Conservation (phyloP, 2,888 invertebrate species). For the Phengaris arion region DNA sequence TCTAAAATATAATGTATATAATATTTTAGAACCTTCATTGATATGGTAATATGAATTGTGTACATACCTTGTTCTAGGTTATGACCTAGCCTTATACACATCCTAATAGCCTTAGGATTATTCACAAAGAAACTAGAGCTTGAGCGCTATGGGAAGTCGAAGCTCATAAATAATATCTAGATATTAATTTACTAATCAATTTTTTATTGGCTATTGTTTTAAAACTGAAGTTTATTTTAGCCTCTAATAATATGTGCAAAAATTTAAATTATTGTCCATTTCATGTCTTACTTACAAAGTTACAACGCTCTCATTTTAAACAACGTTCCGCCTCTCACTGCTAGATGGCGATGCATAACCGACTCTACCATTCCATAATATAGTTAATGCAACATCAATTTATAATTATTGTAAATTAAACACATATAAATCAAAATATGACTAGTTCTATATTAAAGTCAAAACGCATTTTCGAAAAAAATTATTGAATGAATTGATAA, state of each 20-base stretch:
- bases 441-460: conserved; percentile 18
- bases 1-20: no score
- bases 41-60: neutral
- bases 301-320: neutral
- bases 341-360: neutral
- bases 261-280: neutral
- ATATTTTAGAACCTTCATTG: neutral
- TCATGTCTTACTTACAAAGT: neutral
- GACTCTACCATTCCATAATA: neutral
- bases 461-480: conserved; percentile 9
- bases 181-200: neutral
- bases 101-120: neutral
- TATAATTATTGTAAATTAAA: conserved; percentile 6
- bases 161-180: neutral
- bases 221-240: neutral
- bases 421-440: conserved; percentile 7
- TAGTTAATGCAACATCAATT: conserved; percentile 12
- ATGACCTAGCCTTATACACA: no score
- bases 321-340: neutral
- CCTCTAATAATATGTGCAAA: neutral
- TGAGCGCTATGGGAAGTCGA: neutral
- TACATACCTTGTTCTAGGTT: neutral
- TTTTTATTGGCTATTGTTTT: neutral
- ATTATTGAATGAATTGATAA: neutral
- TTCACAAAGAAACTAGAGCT: neutral